phyloP scores from a whole-genome alignment of 2,113 vertebrate genomes.

The Epinephelus cyanopodus region DNA sequence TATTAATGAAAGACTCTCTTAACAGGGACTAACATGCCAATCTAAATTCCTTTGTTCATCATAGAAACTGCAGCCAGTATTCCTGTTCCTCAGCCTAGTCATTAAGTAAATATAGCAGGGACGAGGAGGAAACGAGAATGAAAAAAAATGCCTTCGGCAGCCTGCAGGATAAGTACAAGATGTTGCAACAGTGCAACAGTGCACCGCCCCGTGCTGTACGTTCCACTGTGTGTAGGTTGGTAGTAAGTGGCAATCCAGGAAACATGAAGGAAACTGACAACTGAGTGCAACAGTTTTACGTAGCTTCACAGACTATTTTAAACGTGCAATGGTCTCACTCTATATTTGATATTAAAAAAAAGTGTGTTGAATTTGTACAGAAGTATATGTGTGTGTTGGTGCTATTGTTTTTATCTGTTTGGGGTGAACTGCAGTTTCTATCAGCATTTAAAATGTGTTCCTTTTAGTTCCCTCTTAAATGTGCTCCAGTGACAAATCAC shows the following conservation, averaged over 20 bases:
- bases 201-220: rapidly evolving
- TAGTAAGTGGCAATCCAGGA: constrained; percentile 10
- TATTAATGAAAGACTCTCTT: background rate
- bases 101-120: constrained; percentile 29
- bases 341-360: background rate
- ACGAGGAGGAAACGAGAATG: constrained; percentile 58
- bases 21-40: background rate
- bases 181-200: constrained; percentile 65
- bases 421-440: background rate
- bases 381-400: background rate
- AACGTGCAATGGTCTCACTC: background rate
- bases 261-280: background rate
- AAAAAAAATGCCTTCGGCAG: constrained; percentile 40
- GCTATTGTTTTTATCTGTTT: background rate
- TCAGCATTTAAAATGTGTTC: background rate
- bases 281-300: background rate
- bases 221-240: background rate
- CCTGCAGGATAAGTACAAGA: constrained; percentile 19
- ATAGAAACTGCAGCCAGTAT: background rate
- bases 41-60: background rate
- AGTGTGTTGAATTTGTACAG: background rate
- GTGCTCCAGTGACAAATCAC: no score
- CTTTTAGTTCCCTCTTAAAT: background rate
- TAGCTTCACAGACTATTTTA: background rate
- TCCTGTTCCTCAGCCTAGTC: background rate